Evolutionary conservation across 2,888 invertebrate species (phyloP).

Genomic region (Cephus sareptanus): DNA sequence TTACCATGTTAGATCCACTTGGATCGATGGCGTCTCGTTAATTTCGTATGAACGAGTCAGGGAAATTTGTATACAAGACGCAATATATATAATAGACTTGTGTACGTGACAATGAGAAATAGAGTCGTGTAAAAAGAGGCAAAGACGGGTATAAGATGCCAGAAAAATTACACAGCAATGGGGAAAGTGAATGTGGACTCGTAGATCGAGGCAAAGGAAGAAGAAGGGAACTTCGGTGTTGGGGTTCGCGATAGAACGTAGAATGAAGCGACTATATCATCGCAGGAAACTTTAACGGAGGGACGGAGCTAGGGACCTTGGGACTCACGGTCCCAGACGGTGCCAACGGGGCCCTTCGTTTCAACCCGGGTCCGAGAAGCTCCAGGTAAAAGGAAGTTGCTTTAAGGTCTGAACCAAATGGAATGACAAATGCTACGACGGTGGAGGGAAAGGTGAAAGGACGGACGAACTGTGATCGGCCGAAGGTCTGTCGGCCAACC

Average conservation of each 20-base stretch:
- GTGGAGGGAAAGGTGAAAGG: conserved; percentile 59
- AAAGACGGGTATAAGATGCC: not conserved
- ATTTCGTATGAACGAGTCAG: not conserved
- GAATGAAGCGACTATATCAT: not conserved
- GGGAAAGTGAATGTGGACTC: not conserved
- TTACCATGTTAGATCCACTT: not conserved
- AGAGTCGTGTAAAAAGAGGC: not conserved
- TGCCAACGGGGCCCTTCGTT: conserved; percentile 3
- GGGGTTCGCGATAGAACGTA: not conserved
- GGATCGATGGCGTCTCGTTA: not conserved
- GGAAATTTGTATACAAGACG: not conserved
- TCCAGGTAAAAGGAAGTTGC: conserved; percentile 59
- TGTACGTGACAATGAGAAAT: not conserved
- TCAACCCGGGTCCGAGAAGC: not conserved
- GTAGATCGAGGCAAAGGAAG: not conserved
- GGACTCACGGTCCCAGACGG: not conserved
- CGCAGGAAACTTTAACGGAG: not conserved
- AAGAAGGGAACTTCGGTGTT: not conserved
- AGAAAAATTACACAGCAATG: not conserved
- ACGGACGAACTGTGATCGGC: conserved; percentile 20
- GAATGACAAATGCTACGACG: conserved; percentile 60
- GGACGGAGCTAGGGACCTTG: not conserved
- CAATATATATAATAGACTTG: no score
- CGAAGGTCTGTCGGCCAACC: conserved; percentile 5
- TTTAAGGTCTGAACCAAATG: conserved; percentile 45